A percentile compares a stretch with the other conserved stretches of the same genome.
These are phyloP conservation scores for Silurus asotus DNA, from an alignment of 2,113 vertebrate species.

Conservation along the genomic window DNA sequence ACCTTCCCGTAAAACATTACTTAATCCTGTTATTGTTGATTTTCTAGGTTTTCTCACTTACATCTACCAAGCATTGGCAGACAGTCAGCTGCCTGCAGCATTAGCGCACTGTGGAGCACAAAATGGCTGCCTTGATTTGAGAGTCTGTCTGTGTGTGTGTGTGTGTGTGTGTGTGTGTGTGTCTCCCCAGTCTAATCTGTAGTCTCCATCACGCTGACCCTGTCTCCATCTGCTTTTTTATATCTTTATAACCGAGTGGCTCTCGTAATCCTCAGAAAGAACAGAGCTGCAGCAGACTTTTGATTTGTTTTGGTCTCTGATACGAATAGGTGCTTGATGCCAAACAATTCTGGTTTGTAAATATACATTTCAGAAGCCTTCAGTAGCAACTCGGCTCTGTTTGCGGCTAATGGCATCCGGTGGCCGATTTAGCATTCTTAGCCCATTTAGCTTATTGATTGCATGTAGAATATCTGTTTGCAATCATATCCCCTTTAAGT, in stretches of 20 bases:
- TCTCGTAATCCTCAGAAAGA: slow-evolving; percentile 1
- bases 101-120: slow-evolving; percentile 28
- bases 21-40: background rate
- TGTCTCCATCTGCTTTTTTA: slow-evolving; percentile 15
- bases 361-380: background rate
- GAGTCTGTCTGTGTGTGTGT: background rate
- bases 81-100: slow-evolving; percentile 11
- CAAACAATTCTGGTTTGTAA: background rate
- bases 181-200: slow-evolving; percentile 22
- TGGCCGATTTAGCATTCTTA: background rate
- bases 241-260: slow-evolving; percentile 17
- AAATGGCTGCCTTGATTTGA: slow-evolving; percentile 31
- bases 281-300: background rate
- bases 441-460: slow-evolving; percentile 22
- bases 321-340: background rate
- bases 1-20: background rate
- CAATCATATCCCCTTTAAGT: slow-evolving; percentile 16
- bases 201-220: slow-evolving; percentile 16
- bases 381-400: background rate
- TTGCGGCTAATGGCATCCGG: background rate
- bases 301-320: slow-evolving; percentile 5
- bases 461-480: background rate
- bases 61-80: background rate
- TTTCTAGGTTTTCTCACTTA: background rate
- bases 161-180: background rate